Evolutionary conservation across 2,113 vertebrate species (phyloP).

Genomic region (Antechinus stuartii): DNA sequence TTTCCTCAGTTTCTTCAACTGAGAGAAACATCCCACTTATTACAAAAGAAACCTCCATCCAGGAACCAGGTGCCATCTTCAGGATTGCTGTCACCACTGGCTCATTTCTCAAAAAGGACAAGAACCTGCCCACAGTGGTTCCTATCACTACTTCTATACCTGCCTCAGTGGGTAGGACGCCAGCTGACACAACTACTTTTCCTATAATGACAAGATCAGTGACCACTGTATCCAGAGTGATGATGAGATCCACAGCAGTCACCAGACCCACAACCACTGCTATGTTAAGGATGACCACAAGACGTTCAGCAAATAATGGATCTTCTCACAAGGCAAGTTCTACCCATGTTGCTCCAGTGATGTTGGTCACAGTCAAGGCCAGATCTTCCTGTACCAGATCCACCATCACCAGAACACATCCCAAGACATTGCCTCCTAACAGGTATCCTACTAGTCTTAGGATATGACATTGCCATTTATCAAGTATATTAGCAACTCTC

Average conservation of each 20-base stretch:
- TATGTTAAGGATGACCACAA: not conserved
- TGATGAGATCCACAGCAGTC: not conserved
- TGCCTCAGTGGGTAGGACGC: not conserved
- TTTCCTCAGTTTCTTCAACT: constrained; percentile 48
- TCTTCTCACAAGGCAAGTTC: not conserved
- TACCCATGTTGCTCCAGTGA: not conserved
- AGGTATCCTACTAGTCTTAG: constrained; percentile 49
- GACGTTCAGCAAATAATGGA: not conserved
- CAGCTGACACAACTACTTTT: constrained; percentile 36
- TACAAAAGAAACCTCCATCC: not conserved
- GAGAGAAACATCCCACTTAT: not conserved
- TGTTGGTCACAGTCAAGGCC: not conserved
- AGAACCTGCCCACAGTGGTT: not conserved
- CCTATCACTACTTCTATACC: constrained; percentile 11
- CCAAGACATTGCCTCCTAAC: constrained; percentile 44
- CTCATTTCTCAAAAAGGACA: not conserved
- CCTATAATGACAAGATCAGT: constrained; percentile 34
- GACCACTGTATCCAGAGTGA: constrained; percentile 28
- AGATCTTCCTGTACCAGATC: not conserved
- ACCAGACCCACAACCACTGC: not conserved
- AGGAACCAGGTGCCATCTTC: not conserved
- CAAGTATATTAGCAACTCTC: not conserved
- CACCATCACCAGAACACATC: not conserved
- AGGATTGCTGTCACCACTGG: not conserved
- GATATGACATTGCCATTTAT: not conserved